Conservation (phyloP, 1,140 invertebrate genomes). For the Alviniconcha marisindica region DNA sequence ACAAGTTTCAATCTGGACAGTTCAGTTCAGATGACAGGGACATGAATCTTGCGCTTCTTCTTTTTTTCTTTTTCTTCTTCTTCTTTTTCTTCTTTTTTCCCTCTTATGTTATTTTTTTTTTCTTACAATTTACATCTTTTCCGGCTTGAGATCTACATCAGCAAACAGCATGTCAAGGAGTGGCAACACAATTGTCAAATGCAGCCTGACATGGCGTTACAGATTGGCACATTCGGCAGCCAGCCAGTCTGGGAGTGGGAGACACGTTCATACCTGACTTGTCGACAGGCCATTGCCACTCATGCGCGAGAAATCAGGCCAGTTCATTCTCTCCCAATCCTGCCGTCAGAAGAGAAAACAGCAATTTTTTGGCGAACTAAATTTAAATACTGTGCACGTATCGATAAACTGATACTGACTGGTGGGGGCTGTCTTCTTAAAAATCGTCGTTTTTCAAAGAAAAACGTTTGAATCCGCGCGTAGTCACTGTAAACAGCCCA, state of each 20-base stretch:
- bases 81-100: too few relatives aligned
- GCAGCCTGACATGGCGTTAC: background rate
- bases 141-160: background rate
- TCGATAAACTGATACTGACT: background rate
- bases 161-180: background rate
- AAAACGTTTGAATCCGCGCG: slow-evolving; percentile 30
- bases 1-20: too few relatives aligned
- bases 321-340: background rate
- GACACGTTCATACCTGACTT: slow-evolving; percentile 35
- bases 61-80: too few relatives aligned
- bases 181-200: background rate
- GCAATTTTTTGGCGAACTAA: background rate
- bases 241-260: background rate
- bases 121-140: too few relatives aligned
- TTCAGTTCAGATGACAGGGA: too few relatives aligned
- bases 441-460: background rate
- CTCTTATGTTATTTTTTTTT: too few relatives aligned
- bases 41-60: too few relatives aligned
- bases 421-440: background rate
- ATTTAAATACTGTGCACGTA: background rate
- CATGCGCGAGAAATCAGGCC: slow-evolving; percentile 21
- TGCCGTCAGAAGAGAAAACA: background rate
- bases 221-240: slow-evolving; percentile 5
- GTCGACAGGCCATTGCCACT: background rate
- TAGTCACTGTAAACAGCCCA: slow-evolving; percentile 37